Evolutionary conservation across 2,888 invertebrate species (phyloP).

Genomic region (Lycaena phlaeas): DNA sequence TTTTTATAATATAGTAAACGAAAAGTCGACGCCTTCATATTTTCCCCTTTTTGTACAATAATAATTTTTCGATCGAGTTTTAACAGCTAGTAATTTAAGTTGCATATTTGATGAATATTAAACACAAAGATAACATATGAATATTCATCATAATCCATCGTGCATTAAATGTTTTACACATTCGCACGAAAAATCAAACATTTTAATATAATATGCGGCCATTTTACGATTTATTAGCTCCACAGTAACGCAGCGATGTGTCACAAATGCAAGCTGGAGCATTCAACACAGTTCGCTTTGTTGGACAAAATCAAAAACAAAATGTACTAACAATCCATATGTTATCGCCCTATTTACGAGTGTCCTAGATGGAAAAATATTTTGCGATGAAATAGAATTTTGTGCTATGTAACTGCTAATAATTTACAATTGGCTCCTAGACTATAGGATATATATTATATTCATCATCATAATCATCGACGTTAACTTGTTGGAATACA

Average conservation of each 20-base stretch:
- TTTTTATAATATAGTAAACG: too few species aligned
- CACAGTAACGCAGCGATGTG: constrained; percentile 34
- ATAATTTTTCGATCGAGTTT: too few species aligned
- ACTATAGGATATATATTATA: too few species aligned
- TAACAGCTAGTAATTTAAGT: too few species aligned
- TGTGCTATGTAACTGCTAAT: too few species aligned
- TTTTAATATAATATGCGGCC: constrained; percentile 18
- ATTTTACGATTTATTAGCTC: constrained; percentile 30
- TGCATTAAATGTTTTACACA: constrained; percentile 14
- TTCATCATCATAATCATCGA: too few species aligned
- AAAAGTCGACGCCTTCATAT: too few species aligned
- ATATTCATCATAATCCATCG: not conserved
- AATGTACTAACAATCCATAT: constrained; percentile 33
- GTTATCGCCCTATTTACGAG: constrained; percentile 19
- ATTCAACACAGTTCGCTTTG: constrained; percentile 40
- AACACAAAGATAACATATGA: not conserved
- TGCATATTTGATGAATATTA: not conserved
- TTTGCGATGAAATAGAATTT: too few species aligned
- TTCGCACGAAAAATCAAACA: constrained; percentile 15
- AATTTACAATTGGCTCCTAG: too few species aligned
- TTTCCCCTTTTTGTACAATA: too few species aligned
- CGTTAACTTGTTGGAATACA: too few species aligned
- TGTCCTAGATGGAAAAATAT: not conserved
- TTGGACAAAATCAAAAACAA: constrained; percentile 54
- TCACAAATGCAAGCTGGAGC: constrained; percentile 40